Evolutionary conservation across 2,888 invertebrate genomes (phyloP).

Genomic region (Watsonalla binaria): DNA sequence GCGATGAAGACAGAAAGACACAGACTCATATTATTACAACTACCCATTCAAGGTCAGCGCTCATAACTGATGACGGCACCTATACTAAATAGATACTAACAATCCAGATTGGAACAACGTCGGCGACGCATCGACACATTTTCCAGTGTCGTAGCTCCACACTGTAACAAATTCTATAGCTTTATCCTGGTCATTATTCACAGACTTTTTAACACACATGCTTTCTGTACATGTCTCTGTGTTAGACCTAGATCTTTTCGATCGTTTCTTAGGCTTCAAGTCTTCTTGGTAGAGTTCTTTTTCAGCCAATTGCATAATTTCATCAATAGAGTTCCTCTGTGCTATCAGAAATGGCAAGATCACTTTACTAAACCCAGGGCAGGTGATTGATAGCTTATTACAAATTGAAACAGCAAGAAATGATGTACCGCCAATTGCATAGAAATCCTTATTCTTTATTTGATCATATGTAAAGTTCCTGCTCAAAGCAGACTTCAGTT

Average conservation of each 20-base stretch:
- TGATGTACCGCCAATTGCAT: slow-evolving; percentile 84
- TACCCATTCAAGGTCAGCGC: too few species aligned
- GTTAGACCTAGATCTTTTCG: slow-evolving; percentile 32
- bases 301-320: slow-evolving; percentile 44
- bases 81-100: slow-evolving; percentile 48
- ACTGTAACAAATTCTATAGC: slow-evolving; percentile 55
- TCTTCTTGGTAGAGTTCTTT: slow-evolving; percentile 37
- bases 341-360: slow-evolving; percentile 78
- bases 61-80: too few species aligned
- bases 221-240: slow-evolving; percentile 11
- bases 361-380: slow-evolving; percentile 61
- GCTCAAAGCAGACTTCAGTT: slow-evolving; percentile 38
- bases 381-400: slow-evolving; percentile 71
- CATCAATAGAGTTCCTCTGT: slow-evolving; percentile 55
- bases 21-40: too few species aligned
- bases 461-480: slow-evolving; percentile 45
- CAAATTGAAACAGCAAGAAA: slow-evolving; percentile 82
- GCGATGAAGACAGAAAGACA: too few species aligned
- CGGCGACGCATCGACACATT: slow-evolving; percentile 91
- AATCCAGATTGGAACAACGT: slow-evolving; percentile 62
- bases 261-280: slow-evolving; percentile 31
- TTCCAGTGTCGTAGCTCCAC: slow-evolving; percentile 82
- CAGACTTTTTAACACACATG: slow-evolving; percentile 21
- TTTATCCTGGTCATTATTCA: slow-evolving; percentile 8
- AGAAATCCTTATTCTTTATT: slow-evolving; percentile 70